A percentile compares a stretch with the other conserved stretches of the same genome.
Conservation (phyloP, 1,140 invertebrate species). For the Sogatella furcifera region DNA sequence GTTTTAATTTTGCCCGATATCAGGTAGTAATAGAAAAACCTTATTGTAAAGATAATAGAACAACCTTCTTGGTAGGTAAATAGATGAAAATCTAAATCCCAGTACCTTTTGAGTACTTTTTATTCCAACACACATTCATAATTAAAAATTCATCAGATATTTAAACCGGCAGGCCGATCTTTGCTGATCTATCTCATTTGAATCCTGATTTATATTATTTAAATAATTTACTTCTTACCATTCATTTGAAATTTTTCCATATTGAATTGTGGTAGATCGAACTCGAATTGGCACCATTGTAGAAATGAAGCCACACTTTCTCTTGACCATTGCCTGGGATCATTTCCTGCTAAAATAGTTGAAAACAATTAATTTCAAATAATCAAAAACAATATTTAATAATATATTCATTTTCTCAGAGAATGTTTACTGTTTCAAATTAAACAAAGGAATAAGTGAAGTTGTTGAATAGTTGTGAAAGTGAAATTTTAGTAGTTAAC, state of each 20-base stretch:
- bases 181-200: not conserved
- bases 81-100: no score
- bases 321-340: conserved; percentile 80
- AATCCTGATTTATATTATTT: no score
- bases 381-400: not conserved
- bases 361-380: not conserved
- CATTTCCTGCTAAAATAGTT: conserved; percentile 47
- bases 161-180: no score
- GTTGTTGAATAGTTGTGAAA: no score
- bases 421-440: not conserved
- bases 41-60: no score
- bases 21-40: no score
- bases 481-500: no score
- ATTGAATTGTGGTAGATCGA: conserved; percentile 82
- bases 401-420: not conserved
- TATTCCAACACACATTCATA: no score
- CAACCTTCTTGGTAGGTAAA: no score
- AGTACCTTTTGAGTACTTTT: no score
- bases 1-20: no score
- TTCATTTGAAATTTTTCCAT: conserved; percentile 96
- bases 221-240: conserved; percentile 43
- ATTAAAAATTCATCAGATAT: no score
- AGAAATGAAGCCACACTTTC: conserved; percentile 83
- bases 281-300: conserved; percentile 85
- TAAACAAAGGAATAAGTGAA: not conserved